Evolutionary conservation across 2,888 invertebrate genomes (phyloP).

Genomic region (Stegophylla sp.): DNA sequence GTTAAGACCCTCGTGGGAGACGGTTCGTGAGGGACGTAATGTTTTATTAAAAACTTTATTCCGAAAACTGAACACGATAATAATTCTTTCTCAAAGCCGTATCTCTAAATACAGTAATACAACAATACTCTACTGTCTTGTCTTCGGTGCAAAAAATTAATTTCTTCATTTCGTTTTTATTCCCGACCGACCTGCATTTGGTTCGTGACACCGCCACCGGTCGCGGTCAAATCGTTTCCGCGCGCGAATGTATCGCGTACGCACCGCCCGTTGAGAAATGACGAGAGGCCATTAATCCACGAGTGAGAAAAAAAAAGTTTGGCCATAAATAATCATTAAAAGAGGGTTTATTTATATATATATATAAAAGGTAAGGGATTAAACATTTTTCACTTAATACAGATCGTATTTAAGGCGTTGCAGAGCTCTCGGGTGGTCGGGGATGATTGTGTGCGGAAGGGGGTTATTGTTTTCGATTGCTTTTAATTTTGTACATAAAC

Average conservation of each 20-base stretch:
- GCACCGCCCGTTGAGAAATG: background rate
- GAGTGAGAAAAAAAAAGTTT: constrained; percentile 43
- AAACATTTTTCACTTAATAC: constrained; percentile 50
- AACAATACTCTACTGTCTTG: constrained; percentile 42
- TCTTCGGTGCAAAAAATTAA: constrained; percentile 40
- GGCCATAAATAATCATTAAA: constrained; percentile 54
- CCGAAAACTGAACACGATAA: constrained; percentile 41
- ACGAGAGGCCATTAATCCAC: constrained; percentile 45
- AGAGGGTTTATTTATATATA: constrained; percentile 47
- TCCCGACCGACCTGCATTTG: background rate
- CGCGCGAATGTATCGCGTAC: background rate
- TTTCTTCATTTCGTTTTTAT: constrained; percentile 43
- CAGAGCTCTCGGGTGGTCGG: background rate
- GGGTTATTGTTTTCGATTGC: constrained; percentile 41
- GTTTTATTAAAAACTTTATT: constrained; percentile 56
- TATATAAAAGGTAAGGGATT: constrained; percentile 50
- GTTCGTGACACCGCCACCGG: no score
- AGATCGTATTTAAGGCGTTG: constrained; percentile 16
- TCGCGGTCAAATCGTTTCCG: background rate
- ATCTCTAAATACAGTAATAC: background rate
- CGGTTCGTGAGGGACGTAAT: constrained; percentile 22
- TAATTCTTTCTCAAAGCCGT: constrained; percentile 42
- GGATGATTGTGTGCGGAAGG: background rate
- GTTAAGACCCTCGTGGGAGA: constrained; percentile 16
- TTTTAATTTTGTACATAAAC: constrained; percentile 48